A percentile compares a stretch with the other conserved stretches of the same genome.
phyloP scores from a whole-genome alignment of 2,888 invertebrate species.

The Trichopoda pennipes region DNA sequence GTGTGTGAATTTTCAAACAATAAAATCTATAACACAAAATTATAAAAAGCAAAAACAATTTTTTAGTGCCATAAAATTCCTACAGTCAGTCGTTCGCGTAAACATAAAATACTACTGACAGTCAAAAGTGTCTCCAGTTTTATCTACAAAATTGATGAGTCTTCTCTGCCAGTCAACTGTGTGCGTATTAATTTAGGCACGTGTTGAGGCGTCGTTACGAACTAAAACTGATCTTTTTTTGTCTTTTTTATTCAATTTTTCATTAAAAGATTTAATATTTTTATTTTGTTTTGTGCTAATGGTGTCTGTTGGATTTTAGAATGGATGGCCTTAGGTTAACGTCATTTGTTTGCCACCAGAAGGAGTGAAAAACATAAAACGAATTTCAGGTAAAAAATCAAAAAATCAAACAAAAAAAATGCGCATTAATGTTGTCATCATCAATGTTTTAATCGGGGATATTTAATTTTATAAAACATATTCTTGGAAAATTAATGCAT shows the following conservation, averaged over 20 bases:
- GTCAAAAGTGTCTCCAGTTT: constrained; percentile 68
- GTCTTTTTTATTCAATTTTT: constrained; percentile 44
- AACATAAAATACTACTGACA: constrained; percentile 61
- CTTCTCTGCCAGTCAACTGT: constrained; percentile 59
- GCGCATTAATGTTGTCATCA: constrained; percentile 61
- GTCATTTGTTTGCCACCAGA: constrained; percentile 54
- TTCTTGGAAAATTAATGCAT: constrained; percentile 59
- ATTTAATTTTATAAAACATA: constrained; percentile 29
- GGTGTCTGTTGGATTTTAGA: constrained; percentile 30
- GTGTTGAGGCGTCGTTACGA: constrained; percentile 64
- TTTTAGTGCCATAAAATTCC: constrained; percentile 45
- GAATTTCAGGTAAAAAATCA: constrained; percentile 48
- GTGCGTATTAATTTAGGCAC: constrained; percentile 64
- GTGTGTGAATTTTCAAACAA: constrained; percentile 43
- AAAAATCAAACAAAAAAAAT: neutral
- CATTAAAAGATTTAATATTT: constrained; percentile 51
- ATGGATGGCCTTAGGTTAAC: constrained; percentile 49
- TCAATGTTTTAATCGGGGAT: constrained; percentile 48
- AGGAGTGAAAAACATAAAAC: constrained; percentile 11
- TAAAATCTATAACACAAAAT: constrained; percentile 43
- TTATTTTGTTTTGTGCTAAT: constrained; percentile 53
- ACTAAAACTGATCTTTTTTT: constrained; percentile 27
- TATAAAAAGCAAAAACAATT: constrained; percentile 21
- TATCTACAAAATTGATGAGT: constrained; percentile 73
- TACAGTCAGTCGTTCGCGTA: constrained; percentile 24